Percentiles rank a stretch among this genome's conserved stretches.
Evolutionary conservation across 2,113 vertebrate genomes (phyloP).

Genomic region (Fregata magnificens): DNA sequence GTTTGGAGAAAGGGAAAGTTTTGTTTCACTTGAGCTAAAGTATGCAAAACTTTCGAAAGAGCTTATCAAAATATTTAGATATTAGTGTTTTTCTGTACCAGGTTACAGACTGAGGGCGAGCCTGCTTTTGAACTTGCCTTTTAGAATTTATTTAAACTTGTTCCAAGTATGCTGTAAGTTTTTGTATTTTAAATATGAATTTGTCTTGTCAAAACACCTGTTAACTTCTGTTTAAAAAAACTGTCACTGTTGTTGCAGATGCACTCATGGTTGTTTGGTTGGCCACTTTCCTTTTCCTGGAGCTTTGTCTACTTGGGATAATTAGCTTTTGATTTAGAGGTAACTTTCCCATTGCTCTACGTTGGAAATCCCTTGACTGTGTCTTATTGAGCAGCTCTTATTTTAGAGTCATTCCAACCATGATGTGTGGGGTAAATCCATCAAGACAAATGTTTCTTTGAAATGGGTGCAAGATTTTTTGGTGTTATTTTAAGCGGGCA

Average conservation of each 20-base stretch:
- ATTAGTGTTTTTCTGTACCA: background rate
- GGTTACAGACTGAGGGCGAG: background rate
- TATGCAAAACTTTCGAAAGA: background rate
- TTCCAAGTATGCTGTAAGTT: background rate
- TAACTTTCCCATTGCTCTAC: rapidly evolving
- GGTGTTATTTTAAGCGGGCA: background rate
- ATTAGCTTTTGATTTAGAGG: background rate
- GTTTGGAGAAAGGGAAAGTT: background rate
- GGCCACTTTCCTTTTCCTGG: background rate
- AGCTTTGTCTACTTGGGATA: background rate
- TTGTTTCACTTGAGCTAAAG: background rate
- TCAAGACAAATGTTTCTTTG: background rate
- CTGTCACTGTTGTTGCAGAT: background rate
- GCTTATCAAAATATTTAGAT: background rate
- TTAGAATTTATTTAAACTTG: background rate
- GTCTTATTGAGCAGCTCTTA: background rate
- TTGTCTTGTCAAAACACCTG: background rate
- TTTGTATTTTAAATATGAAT: background rate
- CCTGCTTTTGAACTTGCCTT: background rate
- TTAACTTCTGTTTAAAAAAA: background rate
- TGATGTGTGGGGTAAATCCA: background rate
- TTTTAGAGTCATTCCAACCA: background rate
- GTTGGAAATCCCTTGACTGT: background rate
- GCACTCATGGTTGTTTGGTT: background rate
- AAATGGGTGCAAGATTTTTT: rapidly evolving